phyloP scores from a whole-genome alignment of 2,888 invertebrate species.

The Protonemura montana region DNA sequence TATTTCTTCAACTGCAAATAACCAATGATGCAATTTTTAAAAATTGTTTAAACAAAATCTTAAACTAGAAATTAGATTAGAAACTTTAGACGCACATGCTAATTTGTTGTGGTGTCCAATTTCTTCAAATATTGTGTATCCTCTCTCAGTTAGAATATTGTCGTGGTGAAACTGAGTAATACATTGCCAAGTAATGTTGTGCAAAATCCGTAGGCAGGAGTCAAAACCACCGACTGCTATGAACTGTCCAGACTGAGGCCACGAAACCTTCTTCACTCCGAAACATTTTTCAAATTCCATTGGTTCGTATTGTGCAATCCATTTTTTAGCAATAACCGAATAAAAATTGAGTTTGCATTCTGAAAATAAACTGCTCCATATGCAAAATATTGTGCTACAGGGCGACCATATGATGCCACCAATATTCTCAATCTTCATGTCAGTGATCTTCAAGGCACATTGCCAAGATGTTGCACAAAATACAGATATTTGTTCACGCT shows the following conservation, averaged over 20 bases:
- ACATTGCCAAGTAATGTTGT: conserved; percentile 41
- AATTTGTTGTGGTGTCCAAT: neutral
- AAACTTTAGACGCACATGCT: neutral
- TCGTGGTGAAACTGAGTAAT: conserved; percentile 23
- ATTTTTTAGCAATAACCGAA: neutral
- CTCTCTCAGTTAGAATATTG: neutral
- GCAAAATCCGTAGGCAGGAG: conserved; percentile 31
- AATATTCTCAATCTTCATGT: conserved; percentile 26
- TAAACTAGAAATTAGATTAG: neutral
- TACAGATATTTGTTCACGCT: conserved; percentile 45
- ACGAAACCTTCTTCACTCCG: conserved; percentile 38
- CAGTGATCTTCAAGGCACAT: neutral
- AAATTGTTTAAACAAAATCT: neutral
- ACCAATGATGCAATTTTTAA: neutral
- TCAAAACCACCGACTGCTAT: conserved; percentile 28
- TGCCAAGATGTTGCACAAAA: conserved; percentile 28
- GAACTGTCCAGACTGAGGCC: conserved; percentile 42
- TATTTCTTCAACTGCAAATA: conserved; percentile 22
- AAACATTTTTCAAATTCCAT: conserved; percentile 26
- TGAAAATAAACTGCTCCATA: conserved; percentile 31
- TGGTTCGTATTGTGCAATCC: neutral
- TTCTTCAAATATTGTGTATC: conserved; percentile 36
- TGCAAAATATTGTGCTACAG: conserved; percentile 30
- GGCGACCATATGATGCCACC: conserved; percentile 41
- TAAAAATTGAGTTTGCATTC: conserved; percentile 35